These are phyloP conservation scores for Lichenostomus cassidix DNA, from an alignment of 2,113 vertebrate genomes.

Conservation along the genomic window DNA sequence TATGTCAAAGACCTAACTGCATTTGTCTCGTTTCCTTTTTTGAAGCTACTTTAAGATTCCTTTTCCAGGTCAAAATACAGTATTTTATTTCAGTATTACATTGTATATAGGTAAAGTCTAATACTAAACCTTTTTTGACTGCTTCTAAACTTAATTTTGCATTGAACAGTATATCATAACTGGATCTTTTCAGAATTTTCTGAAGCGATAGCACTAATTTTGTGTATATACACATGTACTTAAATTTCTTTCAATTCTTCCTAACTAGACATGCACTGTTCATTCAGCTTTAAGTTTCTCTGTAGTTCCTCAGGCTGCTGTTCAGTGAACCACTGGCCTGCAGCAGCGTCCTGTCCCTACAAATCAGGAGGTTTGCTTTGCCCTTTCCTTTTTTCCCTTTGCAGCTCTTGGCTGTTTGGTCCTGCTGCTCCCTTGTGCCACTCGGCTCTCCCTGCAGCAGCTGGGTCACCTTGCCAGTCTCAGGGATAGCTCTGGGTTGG, in stretches of 20 bases:
- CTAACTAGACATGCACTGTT: not conserved
- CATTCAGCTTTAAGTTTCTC: not conserved
- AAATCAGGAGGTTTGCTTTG: not conserved
- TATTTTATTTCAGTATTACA: not conserved
- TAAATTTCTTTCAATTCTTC: not conserved
- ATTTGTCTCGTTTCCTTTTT: not conserved
- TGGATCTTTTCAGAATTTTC: not conserved
- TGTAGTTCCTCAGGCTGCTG: not conserved
- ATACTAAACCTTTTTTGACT: not conserved
- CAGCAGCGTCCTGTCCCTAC: not conserved
- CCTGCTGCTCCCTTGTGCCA: not conserved
- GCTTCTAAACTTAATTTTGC: not conserved
- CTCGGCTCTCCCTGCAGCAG: not conserved
- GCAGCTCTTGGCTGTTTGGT: not conserved
- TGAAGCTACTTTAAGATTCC: not conserved
- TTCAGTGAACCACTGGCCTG: not conserved
- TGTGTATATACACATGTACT: not conserved
- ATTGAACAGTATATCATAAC: not conserved
- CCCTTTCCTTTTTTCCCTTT: not conserved
- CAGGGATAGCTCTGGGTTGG: not conserved
- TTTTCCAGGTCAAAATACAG: not conserved
- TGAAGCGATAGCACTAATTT: not conserved
- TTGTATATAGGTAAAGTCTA: not conserved
- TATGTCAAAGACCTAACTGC: not conserved
- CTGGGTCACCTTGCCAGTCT: rapidly evolving